A percentile compares a stretch with the other conserved stretches of the same genome.
phyloP scores from a whole-genome alignment of 1,140 invertebrate species.

The Arctopsyche grandis region DNA sequence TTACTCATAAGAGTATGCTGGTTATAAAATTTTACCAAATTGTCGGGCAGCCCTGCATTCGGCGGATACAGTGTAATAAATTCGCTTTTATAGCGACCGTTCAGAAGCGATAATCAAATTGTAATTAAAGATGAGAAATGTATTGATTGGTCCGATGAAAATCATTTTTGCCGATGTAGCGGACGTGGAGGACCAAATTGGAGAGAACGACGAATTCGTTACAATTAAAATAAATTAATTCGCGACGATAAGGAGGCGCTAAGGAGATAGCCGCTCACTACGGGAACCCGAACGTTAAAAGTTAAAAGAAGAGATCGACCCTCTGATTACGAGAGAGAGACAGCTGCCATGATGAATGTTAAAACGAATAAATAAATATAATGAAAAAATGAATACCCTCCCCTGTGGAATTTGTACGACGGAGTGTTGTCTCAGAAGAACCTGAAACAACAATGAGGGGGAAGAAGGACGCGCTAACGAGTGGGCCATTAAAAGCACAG shows the following conservation, averaged over 20 bases:
- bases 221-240: no score
- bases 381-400: background rate
- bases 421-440: background rate
- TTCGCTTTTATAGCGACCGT: conserved; percentile 22
- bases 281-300: background rate
- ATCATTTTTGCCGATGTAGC: conserved; percentile 7
- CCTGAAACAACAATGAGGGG: background rate
- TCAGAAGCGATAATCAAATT: conserved; percentile 27
- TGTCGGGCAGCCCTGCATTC: background rate
- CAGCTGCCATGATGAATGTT: conserved; percentile 5
- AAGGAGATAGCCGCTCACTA: background rate
- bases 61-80: conserved; percentile 23
- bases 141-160: conserved; percentile 21
- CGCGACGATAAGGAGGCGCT: no score
- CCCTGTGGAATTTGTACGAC: background rate
- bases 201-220: background rate
- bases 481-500: conserved; percentile 29
- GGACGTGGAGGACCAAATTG: conserved; percentile 8
- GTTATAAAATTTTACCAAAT: background rate
- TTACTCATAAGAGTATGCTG: background rate
- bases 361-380: background rate
- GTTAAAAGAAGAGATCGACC: background rate
- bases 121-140: conserved; percentile 28
- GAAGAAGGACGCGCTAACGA: conserved; percentile 8
- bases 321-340: no score